phyloP scores from a whole-genome alignment of 2,113 vertebrate genomes.

The Herpetotheres cachinnans region DNA sequence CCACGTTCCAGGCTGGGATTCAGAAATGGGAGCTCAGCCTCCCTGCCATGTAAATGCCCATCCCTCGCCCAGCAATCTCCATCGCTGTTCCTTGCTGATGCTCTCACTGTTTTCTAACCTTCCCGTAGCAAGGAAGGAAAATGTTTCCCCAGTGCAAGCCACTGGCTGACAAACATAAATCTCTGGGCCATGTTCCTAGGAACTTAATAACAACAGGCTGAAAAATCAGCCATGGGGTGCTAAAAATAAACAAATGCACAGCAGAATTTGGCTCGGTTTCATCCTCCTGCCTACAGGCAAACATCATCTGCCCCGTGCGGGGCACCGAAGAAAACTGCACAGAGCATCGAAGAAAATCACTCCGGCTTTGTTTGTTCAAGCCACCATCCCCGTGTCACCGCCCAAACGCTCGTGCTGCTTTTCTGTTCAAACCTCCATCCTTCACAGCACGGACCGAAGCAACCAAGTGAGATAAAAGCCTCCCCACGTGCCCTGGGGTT shows the following conservation, averaged over 20 bases:
- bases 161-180: background rate
- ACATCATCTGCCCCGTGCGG: background rate
- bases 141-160: background rate
- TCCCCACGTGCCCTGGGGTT: background rate
- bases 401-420: background rate
- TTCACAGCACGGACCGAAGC: background rate
- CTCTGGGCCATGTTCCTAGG: background rate
- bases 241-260: slow-evolving; percentile 49
- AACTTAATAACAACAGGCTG: background rate
- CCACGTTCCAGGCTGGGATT: background rate
- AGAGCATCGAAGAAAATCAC: fast-evolving
- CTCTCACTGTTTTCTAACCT: background rate
- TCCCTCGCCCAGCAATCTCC: background rate
- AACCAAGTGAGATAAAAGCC: background rate
- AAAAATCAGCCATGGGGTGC: background rate
- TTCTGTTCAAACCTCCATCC: too few species aligned
- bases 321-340: background rate
- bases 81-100: fast-evolving
- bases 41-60: fast-evolving
- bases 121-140: background rate
- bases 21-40: background rate
- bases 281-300: background rate
- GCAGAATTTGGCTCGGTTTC: background rate
- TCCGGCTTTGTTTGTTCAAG: background rate
- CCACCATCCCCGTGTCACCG: background rate